Evolutionary conservation across 2,888 invertebrate species (phyloP), one percentile per base, ranked within the genome.

Genomic region (Drosophila longiperda): DNA sequence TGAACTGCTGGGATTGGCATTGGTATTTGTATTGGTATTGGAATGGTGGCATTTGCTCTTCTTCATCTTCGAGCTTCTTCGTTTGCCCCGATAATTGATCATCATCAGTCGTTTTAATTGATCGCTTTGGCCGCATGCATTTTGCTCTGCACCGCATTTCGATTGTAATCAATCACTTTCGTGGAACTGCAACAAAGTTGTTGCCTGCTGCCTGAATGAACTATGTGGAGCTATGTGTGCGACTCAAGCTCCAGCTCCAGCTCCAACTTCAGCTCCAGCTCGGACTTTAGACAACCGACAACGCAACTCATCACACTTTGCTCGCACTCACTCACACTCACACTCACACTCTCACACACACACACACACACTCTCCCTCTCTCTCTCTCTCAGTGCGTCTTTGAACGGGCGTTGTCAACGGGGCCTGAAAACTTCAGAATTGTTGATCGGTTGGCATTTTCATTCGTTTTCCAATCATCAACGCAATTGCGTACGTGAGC

Each of bases 141-240:
- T 68, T 67, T 33, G 73, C 73, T 73, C 73, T 61, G 60, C 60
- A 55, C 36, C 62, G 75, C 77, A 69, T 83, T 80, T 87, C 69
- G 88, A 84, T 90, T 86, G 90, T 90, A 87, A 87, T 87, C 90
- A 87, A 87, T 87, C 87, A 87, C 87, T 86, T 87, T 90, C 88
- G 90, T 87, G 89, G 87, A 87, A 87, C 63, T 66, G 71, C 45
- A 49, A 65, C 62, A 59, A 26, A 66, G 74, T 67, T 67, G 68
- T 20, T 57, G 55, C 26, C 38, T 49, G 26, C 26, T 50, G 67
- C 59, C 80, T 73, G 60, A 82, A 75, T 82, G 82, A 75, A 75
- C 82, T 82, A 78, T 82, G 82, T 66, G 79, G 29, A 80, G 80
- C 80, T 53, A 66, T 75, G 64, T 71, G 59, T 65, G 36, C 48